Conservation (phyloP, 2,888 invertebrate genomes). For the Auanema freiburgensis region DNA sequence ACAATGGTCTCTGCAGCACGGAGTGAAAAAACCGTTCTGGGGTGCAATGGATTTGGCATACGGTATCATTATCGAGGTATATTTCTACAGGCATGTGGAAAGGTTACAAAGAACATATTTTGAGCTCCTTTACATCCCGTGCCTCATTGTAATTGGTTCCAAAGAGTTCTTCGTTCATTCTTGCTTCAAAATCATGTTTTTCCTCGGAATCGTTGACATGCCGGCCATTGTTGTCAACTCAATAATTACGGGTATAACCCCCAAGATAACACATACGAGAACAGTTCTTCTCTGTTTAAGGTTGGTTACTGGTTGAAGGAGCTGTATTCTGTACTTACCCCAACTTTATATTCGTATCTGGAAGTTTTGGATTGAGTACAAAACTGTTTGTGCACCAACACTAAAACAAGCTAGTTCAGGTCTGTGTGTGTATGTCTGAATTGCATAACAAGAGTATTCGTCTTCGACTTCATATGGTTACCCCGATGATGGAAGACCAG, state of each 20-base stretch:
- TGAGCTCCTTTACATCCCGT: not conserved
- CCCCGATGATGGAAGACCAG: conserved; percentile 25
- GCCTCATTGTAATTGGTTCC: not conserved
- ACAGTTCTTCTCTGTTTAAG: not conserved
- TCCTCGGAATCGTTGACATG: conserved; percentile 15
- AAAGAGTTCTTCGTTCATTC: conserved; percentile 2
- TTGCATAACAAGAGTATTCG: no score
- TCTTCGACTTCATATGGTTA: no score
- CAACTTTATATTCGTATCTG: conserved; percentile 13
- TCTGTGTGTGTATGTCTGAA: not conserved
- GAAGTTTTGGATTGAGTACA: conserved; percentile 15
- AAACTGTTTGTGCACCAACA: no score
- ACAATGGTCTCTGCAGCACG: not conserved
- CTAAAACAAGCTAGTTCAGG: not conserved
- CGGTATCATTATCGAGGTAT: not conserved
- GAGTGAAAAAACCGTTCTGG: not conserved
- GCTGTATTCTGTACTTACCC: conserved; percentile 14
- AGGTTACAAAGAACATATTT: not conserved
- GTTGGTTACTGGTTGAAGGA: conserved; percentile 5
- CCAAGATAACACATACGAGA: not conserved
- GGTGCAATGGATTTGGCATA: not conserved
- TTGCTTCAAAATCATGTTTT: conserved; percentile 17
- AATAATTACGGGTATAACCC: not conserved
- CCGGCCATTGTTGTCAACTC: conserved; percentile 11
- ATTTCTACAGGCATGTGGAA: not conserved